These are phyloP conservation scores for Toxotes lorentzi DNA, from an alignment of 2,797 vertebrate species.

Conservation along the genomic window DNA sequence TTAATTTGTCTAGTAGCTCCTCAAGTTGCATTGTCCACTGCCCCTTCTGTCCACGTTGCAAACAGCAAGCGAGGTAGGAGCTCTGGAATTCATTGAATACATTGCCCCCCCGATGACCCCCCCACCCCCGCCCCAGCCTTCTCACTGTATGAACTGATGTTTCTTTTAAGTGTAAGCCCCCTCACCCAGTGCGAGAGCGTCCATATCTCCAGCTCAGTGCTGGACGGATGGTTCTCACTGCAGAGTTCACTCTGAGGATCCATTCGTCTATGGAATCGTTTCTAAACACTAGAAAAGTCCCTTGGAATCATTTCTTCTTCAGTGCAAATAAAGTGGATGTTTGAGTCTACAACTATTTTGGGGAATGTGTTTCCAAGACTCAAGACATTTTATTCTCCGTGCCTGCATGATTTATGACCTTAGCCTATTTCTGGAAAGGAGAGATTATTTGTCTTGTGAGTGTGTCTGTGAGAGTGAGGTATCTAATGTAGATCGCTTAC, in stretches of 20 bases:
- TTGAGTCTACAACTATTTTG: constrained; percentile 71
- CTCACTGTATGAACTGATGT: constrained; percentile 89
- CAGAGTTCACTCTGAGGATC: constrained; percentile 33
- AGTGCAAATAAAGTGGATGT: constrained; percentile 63
- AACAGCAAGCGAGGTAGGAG: constrained; percentile 98
- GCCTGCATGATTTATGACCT: constrained; percentile 80
- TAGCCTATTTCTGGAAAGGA: constrained; percentile 78
- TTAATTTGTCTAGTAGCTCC: constrained; percentile 93
- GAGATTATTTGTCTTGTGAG: constrained; percentile 79
- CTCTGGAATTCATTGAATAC: constrained; percentile 88
- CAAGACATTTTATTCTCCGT: constrained; percentile 61
- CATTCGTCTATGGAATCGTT: constrained; percentile 44
- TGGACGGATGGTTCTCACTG: constrained; percentile 50
- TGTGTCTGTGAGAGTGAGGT: constrained; percentile 51
- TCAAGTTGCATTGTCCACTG: constrained; percentile 95
- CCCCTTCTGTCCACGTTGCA: constrained; percentile 95
- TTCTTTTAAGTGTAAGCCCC: constrained; percentile 67
- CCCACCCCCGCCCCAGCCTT: background rate
- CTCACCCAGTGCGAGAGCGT: constrained; percentile 29
- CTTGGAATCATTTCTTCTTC: constrained; percentile 60
- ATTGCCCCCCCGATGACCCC: constrained; percentile 70
- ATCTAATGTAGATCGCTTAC: constrained; percentile 47
- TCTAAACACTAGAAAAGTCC: constrained; percentile 70
- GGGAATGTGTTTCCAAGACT: constrained; percentile 59
- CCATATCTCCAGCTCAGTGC: constrained; percentile 24